These are phyloP conservation scores for Pyrocephalus nanus DNA, from an alignment of 2,797 vertebrate species.

Conservation along the genomic window DNA sequence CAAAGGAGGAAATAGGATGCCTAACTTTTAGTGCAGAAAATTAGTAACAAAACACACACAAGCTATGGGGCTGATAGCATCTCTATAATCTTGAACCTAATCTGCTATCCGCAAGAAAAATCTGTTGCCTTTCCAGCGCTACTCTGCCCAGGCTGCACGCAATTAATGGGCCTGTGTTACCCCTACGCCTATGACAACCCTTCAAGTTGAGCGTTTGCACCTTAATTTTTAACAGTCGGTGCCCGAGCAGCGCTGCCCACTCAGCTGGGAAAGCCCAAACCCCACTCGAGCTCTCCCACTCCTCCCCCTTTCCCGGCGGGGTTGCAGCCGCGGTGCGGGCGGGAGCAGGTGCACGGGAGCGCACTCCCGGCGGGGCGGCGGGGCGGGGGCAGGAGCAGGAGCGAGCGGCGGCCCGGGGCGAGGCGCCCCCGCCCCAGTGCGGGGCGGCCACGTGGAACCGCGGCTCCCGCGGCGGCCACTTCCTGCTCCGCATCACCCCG, in stretches of 20 bases:
- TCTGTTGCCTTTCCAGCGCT: background rate
- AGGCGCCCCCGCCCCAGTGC: slow-evolving; percentile 24
- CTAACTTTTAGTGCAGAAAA: slow-evolving; percentile 22
- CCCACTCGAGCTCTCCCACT: fast-evolving
- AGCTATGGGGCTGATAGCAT: background rate
- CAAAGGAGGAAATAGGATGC: background rate
- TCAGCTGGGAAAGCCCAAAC: background rate
- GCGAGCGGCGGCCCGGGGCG: background rate
- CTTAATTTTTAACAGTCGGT: background rate
- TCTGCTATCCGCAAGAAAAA: background rate
- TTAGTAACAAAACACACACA: background rate
- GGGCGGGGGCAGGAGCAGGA: background rate
- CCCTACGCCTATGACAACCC: fast-evolving
- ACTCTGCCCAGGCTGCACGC: background rate
- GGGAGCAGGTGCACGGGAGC: background rate
- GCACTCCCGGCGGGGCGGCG: background rate
- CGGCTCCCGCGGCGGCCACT: slow-evolving; percentile 48
- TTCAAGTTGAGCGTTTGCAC: background rate
- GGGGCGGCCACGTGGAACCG: slow-evolving; percentile 75
- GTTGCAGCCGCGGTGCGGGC: background rate
- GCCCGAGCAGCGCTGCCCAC: background rate
- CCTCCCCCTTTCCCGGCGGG: background rate
- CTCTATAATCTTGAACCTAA: background rate
- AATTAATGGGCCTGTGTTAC: background rate
- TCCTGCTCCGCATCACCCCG: slow-evolving; percentile 60